A percentile compares a stretch with the other conserved stretches of the same genome.
These are phyloP conservation scores for Anguilla marmorata DNA, from an alignment of 2,797 vertebrate genomes.

Conservation along the genomic window DNA sequence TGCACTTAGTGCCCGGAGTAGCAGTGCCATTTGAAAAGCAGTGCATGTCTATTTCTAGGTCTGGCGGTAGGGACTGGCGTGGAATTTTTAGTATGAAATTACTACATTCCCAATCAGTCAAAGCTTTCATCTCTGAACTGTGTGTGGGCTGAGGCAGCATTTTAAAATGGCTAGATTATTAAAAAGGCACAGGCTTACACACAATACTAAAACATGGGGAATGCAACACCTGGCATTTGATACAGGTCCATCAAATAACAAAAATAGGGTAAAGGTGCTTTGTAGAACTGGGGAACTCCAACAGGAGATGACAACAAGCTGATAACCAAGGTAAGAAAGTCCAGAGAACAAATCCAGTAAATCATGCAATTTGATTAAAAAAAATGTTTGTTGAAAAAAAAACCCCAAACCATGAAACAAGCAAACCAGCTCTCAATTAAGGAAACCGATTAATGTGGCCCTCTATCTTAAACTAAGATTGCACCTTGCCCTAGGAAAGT, in stretches of 20 bases:
- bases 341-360: too few species aligned
- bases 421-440: background rate
- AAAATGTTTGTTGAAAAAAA: background rate
- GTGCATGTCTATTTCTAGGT: background rate
- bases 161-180: background rate
- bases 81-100: background rate
- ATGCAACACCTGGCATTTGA: background rate
- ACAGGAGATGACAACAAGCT: background rate
- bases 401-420: background rate
- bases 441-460: background rate
- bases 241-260: background rate
- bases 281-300: background rate
- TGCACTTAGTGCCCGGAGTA: background rate
- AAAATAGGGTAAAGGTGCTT: background rate
- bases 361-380: too few species aligned
- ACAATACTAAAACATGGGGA: background rate
- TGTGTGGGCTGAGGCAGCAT: background rate
- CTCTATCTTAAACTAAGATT: background rate
- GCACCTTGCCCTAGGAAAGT: background rate
- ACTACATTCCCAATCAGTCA: background rate
- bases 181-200: background rate
- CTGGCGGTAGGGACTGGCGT: background rate
- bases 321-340: slow-evolving; percentile 17
- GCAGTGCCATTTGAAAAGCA: background rate
- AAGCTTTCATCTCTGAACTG: background rate